Percentiles rank a stretch among this genome's conserved stretches.
Conservation (phyloP, 2,113 vertebrate species). For the Prunella himalayana region DNA sequence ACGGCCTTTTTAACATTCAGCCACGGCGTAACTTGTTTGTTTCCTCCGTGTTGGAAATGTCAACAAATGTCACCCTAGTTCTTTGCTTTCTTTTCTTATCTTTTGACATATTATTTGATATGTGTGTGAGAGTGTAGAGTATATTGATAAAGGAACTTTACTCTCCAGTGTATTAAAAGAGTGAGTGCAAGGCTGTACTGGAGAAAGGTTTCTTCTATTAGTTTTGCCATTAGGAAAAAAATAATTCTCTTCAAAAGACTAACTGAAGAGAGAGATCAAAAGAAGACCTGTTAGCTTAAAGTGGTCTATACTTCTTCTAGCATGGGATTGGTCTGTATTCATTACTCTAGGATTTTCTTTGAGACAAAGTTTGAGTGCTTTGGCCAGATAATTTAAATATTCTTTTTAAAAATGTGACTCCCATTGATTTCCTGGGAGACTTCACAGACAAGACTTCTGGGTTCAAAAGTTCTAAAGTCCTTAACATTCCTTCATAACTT, state of each 20-base stretch:
- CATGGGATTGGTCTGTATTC: neutral
- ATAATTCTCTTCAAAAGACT: neutral
- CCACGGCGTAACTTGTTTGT: slow-evolving; percentile 58
- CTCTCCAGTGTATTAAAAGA: neutral
- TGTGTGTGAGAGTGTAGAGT: neutral
- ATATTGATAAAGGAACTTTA: slow-evolving; percentile 35
- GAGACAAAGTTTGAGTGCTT: neutral
- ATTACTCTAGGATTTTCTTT: neutral
- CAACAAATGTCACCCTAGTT: slow-evolving; percentile 73
- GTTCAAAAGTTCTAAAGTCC: neutral
- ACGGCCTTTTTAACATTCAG: slow-evolving; percentile 69
- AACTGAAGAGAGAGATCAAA: neutral
- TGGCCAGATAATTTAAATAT: neutral
- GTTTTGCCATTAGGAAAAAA: neutral
- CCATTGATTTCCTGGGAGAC: neutral
- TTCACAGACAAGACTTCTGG: neutral
- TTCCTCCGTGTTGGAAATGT: slow-evolving; percentile 70
- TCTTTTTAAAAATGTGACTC: neutral
- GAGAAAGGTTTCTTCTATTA: slow-evolving; percentile 11
- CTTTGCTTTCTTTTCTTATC: slow-evolving; percentile 30
- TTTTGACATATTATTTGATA: slow-evolving; percentile 47
- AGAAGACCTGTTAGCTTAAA: neutral
- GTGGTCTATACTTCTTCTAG: neutral
- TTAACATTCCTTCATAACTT: neutral
- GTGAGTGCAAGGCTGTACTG: neutral